Evolutionary conservation across 1,140 invertebrate species (phyloP), one percentile per base, ranked within the genome.

Genomic region (Ceratosolen fusciceps): DNA sequence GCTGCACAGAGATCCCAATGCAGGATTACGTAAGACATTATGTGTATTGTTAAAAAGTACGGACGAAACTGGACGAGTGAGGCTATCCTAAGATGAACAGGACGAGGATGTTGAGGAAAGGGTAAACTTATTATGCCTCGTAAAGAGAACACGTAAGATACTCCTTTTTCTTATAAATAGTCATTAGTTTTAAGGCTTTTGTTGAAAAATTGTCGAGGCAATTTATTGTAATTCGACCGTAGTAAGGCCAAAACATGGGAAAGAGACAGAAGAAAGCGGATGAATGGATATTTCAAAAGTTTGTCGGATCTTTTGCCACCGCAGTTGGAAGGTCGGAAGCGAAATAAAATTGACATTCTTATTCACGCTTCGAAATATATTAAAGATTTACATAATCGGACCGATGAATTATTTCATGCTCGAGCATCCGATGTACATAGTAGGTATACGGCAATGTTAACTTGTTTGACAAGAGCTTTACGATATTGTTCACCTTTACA

Each of bases 161-260:
- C 65, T n/a, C n/a, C n/a, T n/a, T n/a, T 14, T 31, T 74, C 62
- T 78, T 34, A 24, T 79, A 72, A 37, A n/a, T 37, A 31, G 12
- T 31, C 12, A 16, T 31, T 31, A 21, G 1, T 54, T 19, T 43
- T 5, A 52, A 52, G n/a, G n/a, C n/a, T n/a, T n/a, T n/a, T n/a
- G n/a, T n/a, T n/a, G n/a, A n/a, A n/a, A n/a, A n/a, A n/a, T n/a
- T n/a, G n/a, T n/a, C n/a, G n/a, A n/a, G n/a, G n/a, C n/a, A n/a
- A n/a, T 24, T 47, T 5, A 81, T 52, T 73, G n/a, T 79, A 71
- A 24, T 72, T 21, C 0, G 7, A 62, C 83, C 82, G 62, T 58
- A 90, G 89, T 80, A 91, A 91, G 83, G 88, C 90, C 14, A 90
- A 89, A 89, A 90, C 90, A 89, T 92, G 91, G 91, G 91, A 92